A percentile compares a stretch with the other conserved stretches of the same genome.
These are phyloP conservation scores for Torymus aiolomorphi DNA, from an alignment of 2,888 invertebrate genomes.

Conservation along the genomic window DNA sequence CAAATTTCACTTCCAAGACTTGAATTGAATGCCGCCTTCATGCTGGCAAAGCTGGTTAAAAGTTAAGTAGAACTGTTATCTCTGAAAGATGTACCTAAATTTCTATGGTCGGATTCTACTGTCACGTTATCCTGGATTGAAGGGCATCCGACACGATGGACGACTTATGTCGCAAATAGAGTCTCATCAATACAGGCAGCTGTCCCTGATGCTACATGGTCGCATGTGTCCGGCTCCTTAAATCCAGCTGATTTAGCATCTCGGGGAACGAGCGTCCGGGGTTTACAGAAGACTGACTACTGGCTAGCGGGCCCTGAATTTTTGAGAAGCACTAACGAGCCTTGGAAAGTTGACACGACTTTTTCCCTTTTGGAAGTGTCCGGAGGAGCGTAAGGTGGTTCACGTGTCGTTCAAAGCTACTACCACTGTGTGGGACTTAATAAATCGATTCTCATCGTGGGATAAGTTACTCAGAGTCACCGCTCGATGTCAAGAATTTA, in stretches of 20 bases:
- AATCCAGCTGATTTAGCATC: background rate
- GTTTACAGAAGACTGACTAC: background rate
- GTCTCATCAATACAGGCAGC: background rate
- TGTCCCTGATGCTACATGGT: background rate
- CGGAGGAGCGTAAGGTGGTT: background rate
- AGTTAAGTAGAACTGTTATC: constrained; percentile 4
- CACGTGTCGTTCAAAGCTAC: background rate
- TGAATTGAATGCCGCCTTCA: constrained; percentile 49
- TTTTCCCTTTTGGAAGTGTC: background rate
- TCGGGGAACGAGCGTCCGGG: background rate
- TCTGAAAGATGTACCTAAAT: too few species aligned
- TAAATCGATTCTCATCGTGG: background rate
- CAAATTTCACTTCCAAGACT: constrained; percentile 41
- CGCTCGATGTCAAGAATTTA: background rate
- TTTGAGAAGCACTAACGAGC: background rate
- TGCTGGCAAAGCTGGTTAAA: constrained; percentile 34
- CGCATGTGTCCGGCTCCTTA: background rate
- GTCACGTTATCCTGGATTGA: background rate
- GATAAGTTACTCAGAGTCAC: background rate
- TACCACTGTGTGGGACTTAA: background rate
- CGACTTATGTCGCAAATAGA: background rate
- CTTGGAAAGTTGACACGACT: background rate
- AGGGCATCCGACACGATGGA: constrained; percentile 2
- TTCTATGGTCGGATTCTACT: constrained; percentile 3
- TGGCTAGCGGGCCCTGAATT: background rate